Evolutionary conservation across 2,113 vertebrate species (phyloP).

Genomic region (Cinclus mexicanus): DNA sequence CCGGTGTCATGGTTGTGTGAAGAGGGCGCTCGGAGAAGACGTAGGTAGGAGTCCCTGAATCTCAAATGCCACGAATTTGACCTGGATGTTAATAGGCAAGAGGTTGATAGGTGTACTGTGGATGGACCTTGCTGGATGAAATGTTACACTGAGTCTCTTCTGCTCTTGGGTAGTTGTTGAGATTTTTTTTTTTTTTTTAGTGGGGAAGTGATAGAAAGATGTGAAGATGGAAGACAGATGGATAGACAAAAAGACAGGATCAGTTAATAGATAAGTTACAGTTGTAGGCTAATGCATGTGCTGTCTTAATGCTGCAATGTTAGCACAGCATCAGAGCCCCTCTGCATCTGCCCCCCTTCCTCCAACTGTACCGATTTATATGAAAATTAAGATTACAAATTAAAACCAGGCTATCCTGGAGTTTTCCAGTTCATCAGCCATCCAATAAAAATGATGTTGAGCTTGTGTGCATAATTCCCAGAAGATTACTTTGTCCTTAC

Average conservation of each 20-base stretch:
- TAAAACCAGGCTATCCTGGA: conserved; percentile 79
- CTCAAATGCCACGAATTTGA: not conserved
- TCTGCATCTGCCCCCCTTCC: conserved; percentile 47
- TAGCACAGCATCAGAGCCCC: conserved; percentile 54
- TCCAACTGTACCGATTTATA: conserved; percentile 79
- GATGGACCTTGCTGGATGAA: not conserved
- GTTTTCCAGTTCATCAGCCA: conserved; percentile 84
- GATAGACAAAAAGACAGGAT: conserved; percentile 64
- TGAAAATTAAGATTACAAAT: conserved; percentile 88
- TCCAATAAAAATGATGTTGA: conserved; percentile 82
- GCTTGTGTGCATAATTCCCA: conserved; percentile 82
- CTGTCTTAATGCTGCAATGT: conserved; percentile 67
- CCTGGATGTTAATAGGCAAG: rapidly evolving
- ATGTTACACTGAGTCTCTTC: not conserved
- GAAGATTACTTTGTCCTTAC: conserved; percentile 85
- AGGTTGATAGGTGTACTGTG: not conserved
- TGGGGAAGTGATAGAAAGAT: not conserved
- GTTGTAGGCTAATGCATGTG: conserved; percentile 27
- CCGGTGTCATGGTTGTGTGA: not conserved
- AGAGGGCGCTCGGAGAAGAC: not conserved
- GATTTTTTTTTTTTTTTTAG: not conserved
- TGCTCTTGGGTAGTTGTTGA: conserved; percentile 25
- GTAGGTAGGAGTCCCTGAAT: rapidly evolving
- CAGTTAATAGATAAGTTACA: conserved; percentile 63
- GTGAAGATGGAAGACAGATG: conserved; percentile 73